Conservation (phyloP, 1,140 invertebrate genomes). For the Adelges cooleyi region DNA sequence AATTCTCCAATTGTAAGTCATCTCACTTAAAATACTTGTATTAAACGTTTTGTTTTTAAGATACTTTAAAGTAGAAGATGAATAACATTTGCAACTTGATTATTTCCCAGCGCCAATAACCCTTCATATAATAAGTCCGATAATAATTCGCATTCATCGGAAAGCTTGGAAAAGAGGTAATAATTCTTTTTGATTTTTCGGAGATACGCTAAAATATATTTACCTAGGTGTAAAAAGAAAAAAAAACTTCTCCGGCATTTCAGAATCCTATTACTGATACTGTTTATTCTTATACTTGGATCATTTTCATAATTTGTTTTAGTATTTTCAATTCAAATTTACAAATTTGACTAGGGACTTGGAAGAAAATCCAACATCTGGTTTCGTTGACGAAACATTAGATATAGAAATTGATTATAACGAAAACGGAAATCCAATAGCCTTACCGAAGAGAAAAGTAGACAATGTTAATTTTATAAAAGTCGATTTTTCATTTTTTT, state of each 20-base stretch:
- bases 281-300: no score
- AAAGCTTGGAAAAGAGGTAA: conserved; percentile 72
- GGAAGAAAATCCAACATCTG: conserved; percentile 91
- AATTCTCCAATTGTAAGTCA: conserved; percentile 1
- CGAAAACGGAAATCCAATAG: conserved; percentile 91
- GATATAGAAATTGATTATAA: conserved; percentile 90
- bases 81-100: conserved; percentile 51
- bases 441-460: conserved; percentile 72
- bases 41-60: conserved; percentile 40
- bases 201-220: background rate
- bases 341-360: conserved; percentile 83
- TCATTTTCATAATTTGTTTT: background rate
- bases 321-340: no score
- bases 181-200: background rate
- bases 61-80: conserved; percentile 66
- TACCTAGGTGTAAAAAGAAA: conserved; percentile 35
- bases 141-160: conserved; percentile 62
- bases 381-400: conserved; percentile 70
- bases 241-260: conserved; percentile 56
- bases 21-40: background rate
- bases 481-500: background rate
- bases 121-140: conserved; percentile 44
- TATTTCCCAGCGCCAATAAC: conserved; percentile 80
- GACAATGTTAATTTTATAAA: background rate
- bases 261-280: conserved; percentile 83